These are phyloP conservation scores for Bombycilla garrulus DNA, from an alignment of 2,113 vertebrate genomes.

Conservation along the genomic window DNA sequence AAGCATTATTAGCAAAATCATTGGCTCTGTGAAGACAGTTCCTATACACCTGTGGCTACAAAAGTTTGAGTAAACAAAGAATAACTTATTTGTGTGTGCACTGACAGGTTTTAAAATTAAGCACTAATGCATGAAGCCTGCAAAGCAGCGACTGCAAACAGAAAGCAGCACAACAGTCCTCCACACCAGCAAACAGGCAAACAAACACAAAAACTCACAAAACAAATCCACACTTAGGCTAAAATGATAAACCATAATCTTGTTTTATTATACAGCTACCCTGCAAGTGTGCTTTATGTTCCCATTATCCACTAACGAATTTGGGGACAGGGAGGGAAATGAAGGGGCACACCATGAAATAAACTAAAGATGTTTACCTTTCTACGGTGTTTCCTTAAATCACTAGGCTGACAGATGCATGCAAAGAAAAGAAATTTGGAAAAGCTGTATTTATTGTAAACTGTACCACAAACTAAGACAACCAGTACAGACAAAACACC, in stretches of 20 bases:
- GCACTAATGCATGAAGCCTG: background rate
- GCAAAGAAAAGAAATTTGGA: slow-evolving; percentile 75
- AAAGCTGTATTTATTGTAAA: slow-evolving; percentile 59
- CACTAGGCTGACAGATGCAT: slow-evolving; percentile 94
- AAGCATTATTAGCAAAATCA: background rate
- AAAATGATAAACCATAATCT: background rate
- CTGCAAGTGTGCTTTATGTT: background rate
- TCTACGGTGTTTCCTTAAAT: slow-evolving; percentile 98
- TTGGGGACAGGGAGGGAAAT: background rate
- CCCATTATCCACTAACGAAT: background rate
- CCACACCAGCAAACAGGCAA: background rate
- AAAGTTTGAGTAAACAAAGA: background rate
- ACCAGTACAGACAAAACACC: background rate
- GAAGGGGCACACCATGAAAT: slow-evolving; percentile 13
- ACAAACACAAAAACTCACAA: background rate
- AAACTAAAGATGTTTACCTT: slow-evolving; percentile 85
- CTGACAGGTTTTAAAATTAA: background rate
- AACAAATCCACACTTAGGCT: background rate
- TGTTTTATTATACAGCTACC: background rate
- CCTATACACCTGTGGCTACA: background rate
- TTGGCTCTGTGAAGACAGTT: background rate
- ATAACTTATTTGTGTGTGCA: background rate
- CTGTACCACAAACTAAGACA: background rate
- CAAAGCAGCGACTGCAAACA: background rate
- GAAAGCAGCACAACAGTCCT: background rate